A percentile compares a stretch with the other conserved stretches of the same genome.
phyloP scores from a whole-genome alignment of 92 coral and sea anemone genomes.

The Anthopleura xanthogrammica region DNA sequence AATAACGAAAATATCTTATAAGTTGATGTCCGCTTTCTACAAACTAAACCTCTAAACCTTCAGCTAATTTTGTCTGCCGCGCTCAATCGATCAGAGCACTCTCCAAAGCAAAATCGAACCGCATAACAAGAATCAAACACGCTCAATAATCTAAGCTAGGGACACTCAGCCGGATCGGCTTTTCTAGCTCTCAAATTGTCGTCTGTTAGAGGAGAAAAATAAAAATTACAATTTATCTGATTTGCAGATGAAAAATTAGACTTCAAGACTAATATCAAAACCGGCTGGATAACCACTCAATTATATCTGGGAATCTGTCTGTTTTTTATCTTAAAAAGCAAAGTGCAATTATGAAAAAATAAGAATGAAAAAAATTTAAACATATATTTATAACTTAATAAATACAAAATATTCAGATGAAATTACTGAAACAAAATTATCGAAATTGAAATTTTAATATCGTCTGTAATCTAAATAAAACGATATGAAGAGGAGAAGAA shows the following conservation, averaged over 20 bases:
- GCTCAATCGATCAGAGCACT: too few relatives aligned
- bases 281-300: background rate
- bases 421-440: background rate
- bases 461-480: background rate
- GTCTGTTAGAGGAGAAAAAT: too few relatives aligned
- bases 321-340: background rate
- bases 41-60: too few relatives aligned
- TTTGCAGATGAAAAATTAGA: background rate
- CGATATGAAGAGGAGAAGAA: background rate
- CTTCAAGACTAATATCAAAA: background rate
- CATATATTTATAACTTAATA: too few relatives aligned
- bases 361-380: background rate
- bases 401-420: background rate
- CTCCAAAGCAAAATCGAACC: too few relatives aligned
- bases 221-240: background rate
- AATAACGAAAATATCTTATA: too few relatives aligned
- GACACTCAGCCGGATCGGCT: background rate
- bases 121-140: too few relatives aligned
- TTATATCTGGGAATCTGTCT: background rate
- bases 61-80: too few relatives aligned
- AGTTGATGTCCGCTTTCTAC: too few relatives aligned
- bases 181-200: too few relatives aligned
- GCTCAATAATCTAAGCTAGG: background rate
- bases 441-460: background rate
- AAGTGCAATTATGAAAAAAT: background rate